Base-by-base conservation (phyloP, 2,113 vertebrate genomes). In the Meleagris gallopavo region DNA sequence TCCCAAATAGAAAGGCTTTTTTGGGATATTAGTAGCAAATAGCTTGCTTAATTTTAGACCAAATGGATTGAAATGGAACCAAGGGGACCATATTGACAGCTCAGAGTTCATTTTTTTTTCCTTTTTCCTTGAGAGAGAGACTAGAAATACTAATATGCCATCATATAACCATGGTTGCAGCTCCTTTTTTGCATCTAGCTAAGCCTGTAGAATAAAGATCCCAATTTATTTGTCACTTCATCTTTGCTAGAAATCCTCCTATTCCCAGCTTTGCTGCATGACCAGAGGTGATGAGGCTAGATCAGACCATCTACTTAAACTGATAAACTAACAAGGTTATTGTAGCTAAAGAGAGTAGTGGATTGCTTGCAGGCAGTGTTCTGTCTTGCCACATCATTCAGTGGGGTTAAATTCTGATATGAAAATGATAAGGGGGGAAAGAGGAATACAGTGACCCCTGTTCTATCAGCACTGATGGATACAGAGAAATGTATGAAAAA, bases 131-230 rank as follows among this genome's bases (percentile, higher is more conserved):
- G 34, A 12, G 10, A 8, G 3, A 18, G 27, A 22, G 34, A 36
- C 45, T 74, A 12, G 17, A 66, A 18, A 24, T 54, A 30, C 46
- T 40, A 40, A 40, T 34, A n/a, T 86, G 34, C 38, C 13, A 2
- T 61, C 40, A 6, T 4, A 24, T 2, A 67, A 32, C 21, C 2
- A 0, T 17, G 50, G 27, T 3, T 17, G 2, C 14, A 38, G 43
- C 32, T 15, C 16, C 11, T 71, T 58, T 25, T n/a, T 38, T 82
- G 29, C 6, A 13, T 29, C 18, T 52, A 50, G 3, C 3, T 21
- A 29, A 38, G 21, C 43, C 4, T 32, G 6, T 52, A 15, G 25
- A 19, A 45, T 18, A 30, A 45, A 30, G 11, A 25, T 34, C 4
- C 25, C 24, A 54, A 48, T 52, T 52, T 36, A 18, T 6, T 60